Base-by-base conservation (phyloP, 2,113 vertebrate species). In the Dryoscopus gambensis region DNA sequence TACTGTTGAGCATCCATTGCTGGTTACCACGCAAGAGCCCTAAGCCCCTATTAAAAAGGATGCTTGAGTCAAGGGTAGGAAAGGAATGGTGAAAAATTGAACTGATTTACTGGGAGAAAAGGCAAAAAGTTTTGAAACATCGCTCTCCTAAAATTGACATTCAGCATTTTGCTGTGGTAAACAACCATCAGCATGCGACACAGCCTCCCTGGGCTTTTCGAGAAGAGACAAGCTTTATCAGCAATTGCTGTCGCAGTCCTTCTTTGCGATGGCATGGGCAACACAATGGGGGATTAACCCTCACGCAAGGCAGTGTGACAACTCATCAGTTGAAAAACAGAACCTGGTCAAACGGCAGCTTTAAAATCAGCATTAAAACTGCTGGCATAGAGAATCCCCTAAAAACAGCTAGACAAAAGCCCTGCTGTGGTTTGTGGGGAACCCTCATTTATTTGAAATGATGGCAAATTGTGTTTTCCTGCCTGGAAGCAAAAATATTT, bases 151-250 rank as follows among this genome's bases (percentile, higher is more conserved):
- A 88, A 95, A 87, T 0, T 86, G 93, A 83, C 71, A 40, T 90
- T 95, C 95, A 94, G 96, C 89, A 68, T 95, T 97, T 95, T 95
- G 69, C 93, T 81, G 88, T 2, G 3, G 87, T 90, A 95, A 97
- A 96, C 90, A 93, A 84, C 91, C 87, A 91, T 96, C 94, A 96
- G 86, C 84, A 92, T 82, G 67, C 56, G 31, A 86, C 77, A 94
- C 91, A 94, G 95, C 80, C 95, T 87, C 78, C 91, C 89, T 11
- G 76, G 94, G 97, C 93, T 97, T 97, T 97, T 97, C 97, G 31
- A 97, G 97, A 96, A 97, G 95, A 95, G 96, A 98, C 85, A 33
- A 75, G 94, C 95, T 96, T 96, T 94, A 95, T 97, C 97, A 97
- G 98, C 97, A 96, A 59, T 93, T 97, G 90, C 59, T 86, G 39